These are phyloP conservation scores for Protosalanx chinensis DNA, from an alignment of 2,797 vertebrate species.

Conservation along the genomic window DNA sequence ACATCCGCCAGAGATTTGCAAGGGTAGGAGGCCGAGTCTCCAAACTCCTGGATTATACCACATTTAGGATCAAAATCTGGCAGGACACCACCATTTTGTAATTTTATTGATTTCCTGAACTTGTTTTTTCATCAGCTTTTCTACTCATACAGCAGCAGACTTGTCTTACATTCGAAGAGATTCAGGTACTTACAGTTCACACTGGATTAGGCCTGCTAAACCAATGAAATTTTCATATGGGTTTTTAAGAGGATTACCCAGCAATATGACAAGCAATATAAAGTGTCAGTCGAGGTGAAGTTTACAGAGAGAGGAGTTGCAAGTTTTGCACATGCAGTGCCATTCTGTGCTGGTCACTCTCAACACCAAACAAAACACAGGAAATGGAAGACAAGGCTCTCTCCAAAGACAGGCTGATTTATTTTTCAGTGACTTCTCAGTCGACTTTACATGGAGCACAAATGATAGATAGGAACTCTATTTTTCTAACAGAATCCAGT, in stretches of 20 bases:
- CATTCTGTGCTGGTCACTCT: not conserved
- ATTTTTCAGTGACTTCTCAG: not conserved
- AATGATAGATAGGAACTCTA: not conserved
- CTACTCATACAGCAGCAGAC: slow-evolving; percentile 33
- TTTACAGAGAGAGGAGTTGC: slow-evolving; percentile 15
- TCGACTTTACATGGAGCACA: not conserved
- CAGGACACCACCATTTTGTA: slow-evolving; percentile 39
- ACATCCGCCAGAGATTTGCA: slow-evolving; percentile 48
- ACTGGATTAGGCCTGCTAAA: slow-evolving; percentile 61
- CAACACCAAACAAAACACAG: not conserved
- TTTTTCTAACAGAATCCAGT: not conserved
- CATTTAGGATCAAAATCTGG: slow-evolving; percentile 57
- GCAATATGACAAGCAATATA: slow-evolving; percentile 37
- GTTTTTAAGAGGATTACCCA: slow-evolving; percentile 65
- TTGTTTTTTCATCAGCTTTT: slow-evolving; percentile 39
- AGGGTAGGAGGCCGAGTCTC: slow-evolving; percentile 20
- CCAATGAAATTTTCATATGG: slow-evolving; percentile 63
- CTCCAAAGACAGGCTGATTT: not conserved
- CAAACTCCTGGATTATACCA: slow-evolving; percentile 53
- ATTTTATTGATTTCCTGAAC: slow-evolving; percentile 28
- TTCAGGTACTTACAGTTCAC: slow-evolving; percentile 65
- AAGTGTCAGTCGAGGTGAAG: slow-evolving; percentile 37
- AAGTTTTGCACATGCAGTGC: not conserved
- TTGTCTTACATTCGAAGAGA: slow-evolving; percentile 58
- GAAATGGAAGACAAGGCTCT: not conserved